A percentile compares a stretch with the other conserved stretches of the same genome.
Conservation (phyloP, 2,888 invertebrate species). For the Heliconius erato region DNA sequence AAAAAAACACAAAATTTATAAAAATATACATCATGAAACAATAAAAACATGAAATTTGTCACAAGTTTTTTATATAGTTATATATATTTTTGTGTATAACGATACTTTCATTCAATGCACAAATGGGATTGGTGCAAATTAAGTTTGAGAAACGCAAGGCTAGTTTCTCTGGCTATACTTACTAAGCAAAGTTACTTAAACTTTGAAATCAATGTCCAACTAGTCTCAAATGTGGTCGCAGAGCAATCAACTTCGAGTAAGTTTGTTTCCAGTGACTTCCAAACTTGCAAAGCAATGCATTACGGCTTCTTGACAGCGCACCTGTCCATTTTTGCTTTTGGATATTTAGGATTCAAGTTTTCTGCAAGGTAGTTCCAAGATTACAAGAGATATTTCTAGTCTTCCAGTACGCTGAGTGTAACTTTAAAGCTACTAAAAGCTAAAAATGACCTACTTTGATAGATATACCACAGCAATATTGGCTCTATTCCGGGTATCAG, state of each 20-base stretch:
- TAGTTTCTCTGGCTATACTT: conserved; percentile 29
- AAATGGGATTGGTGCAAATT: conserved; percentile 17
- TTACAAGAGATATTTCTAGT: background rate
- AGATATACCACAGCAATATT: too few species aligned
- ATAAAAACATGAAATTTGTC: too few species aligned
- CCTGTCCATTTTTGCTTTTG: conserved; percentile 37
- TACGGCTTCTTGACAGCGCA: conserved; percentile 35
- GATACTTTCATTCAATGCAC: background rate
- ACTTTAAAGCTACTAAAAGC: background rate
- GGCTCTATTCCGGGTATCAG: too few species aligned
- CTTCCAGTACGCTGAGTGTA: background rate
- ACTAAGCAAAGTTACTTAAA: conserved; percentile 40
- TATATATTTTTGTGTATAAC: background rate
- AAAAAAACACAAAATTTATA: too few species aligned
- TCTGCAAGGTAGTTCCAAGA: conserved; percentile 3
- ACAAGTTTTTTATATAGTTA: too few species aligned
- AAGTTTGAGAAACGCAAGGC: conserved; percentile 26
- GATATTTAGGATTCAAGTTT: conserved; percentile 11
- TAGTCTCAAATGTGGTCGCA: conserved; percentile 47
- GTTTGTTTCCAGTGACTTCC: conserved; percentile 42
- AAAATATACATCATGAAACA: too few species aligned
- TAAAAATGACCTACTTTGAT: background rate
- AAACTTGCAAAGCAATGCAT: conserved; percentile 41
- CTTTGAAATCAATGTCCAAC: conserved; percentile 43
- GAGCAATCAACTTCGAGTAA: conserved; percentile 43